Evolutionary conservation across 1,140 invertebrate genomes (phyloP).

Genomic region (Saxidomus purpurata): DNA sequence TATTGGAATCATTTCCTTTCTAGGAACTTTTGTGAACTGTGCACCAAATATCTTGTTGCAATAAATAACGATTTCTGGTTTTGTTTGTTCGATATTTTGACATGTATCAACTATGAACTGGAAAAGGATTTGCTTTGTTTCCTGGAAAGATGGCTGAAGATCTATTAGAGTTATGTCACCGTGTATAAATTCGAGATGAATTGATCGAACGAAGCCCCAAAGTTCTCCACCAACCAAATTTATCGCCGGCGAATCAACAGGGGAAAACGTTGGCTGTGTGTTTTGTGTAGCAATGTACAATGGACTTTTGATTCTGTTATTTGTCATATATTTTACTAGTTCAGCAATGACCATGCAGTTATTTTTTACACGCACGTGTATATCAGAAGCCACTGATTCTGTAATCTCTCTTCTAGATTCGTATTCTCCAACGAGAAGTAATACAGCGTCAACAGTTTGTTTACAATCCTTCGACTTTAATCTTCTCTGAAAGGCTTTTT

Average conservation of each 20-base stretch:
- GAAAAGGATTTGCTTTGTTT: not conserved
- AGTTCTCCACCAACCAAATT: too few relatives aligned
- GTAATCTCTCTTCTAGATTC: not conserved
- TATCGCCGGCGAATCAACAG: not conserved
- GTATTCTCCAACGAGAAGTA: not conserved
- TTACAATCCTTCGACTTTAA: too few relatives aligned
- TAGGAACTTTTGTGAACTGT: too few relatives aligned
- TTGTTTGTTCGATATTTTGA: not conserved
- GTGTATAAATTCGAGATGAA: slow-evolving; percentile 18
- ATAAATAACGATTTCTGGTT: not conserved
- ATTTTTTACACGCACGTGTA: not conserved
- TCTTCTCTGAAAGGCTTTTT: not conserved
- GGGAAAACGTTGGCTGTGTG: slow-evolving; percentile 3
- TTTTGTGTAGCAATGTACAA: slow-evolving; percentile 44
- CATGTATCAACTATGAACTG: not conserved
- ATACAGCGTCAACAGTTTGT: not conserved
- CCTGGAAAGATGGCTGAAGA: slow-evolving; percentile 13
- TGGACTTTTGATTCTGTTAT: not conserved
- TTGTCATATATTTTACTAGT: not conserved
- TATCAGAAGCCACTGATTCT: not conserved
- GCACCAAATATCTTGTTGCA: not conserved
- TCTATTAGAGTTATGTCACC: slow-evolving; percentile 15
- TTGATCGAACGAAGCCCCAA: slow-evolving; percentile 49
- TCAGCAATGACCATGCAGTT: slow-evolving; percentile 16
- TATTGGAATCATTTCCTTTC: not conserved